phyloP scores from a whole-genome alignment of 1,140 invertebrate species.

The Asbolus verrucosus region DNA sequence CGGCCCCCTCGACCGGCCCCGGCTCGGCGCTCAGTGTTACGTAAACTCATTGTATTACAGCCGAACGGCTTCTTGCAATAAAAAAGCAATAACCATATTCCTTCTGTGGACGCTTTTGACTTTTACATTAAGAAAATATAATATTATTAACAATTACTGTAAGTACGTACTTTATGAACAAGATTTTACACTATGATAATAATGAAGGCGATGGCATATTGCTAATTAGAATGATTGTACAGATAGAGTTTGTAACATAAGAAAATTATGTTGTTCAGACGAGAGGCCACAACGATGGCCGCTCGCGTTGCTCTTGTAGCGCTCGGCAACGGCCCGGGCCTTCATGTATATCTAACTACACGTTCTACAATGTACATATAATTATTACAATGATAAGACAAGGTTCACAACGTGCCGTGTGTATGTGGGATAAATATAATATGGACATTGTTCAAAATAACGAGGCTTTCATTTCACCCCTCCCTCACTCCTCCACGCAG shows the following conservation, averaged over 20 bases:
- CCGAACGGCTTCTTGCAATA: constrained; percentile 67
- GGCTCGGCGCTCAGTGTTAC: constrained; percentile 40
- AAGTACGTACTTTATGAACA: constrained; percentile 66
- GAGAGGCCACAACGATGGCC: constrained; percentile 62
- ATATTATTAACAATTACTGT: constrained; percentile 62
- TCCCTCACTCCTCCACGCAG: neutral
- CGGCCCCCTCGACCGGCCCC: constrained; percentile 5
- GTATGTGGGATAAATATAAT: constrained; percentile 87
- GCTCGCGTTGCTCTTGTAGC: constrained; percentile 41
- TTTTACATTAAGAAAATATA: constrained; percentile 65
- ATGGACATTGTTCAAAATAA: constrained; percentile 84
- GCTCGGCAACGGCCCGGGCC: constrained; percentile 55
- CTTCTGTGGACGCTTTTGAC: constrained; percentile 68
- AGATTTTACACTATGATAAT: constrained; percentile 66
- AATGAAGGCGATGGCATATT: constrained; percentile 62
- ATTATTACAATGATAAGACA: constrained; percentile 73
- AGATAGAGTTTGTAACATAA: constrained; percentile 67
- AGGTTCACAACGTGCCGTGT: constrained; percentile 88
- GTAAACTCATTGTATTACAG: constrained; percentile 56
- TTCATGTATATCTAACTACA: constrained; percentile 75
- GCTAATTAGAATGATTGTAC: constrained; percentile 65
- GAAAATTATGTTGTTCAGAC: constrained; percentile 62
- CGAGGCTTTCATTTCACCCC: constrained; percentile 47
- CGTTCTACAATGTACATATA: constrained; percentile 77
- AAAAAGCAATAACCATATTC: constrained; percentile 69